Conservation (phyloP, 2,113 vertebrate genomes). For the Trematomus loennbergii region DNA sequence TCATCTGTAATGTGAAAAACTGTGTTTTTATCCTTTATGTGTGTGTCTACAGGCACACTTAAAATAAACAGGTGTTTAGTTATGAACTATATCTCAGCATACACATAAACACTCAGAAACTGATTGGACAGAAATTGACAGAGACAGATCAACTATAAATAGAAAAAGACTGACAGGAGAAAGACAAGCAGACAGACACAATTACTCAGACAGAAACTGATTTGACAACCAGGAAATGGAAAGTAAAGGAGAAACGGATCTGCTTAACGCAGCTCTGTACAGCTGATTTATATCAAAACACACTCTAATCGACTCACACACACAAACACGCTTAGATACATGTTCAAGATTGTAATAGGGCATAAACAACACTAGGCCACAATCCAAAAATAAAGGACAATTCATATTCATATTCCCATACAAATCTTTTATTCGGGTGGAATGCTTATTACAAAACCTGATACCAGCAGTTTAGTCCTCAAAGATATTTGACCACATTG, state of each 20-base stretch:
- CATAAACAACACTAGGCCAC: slow-evolving; percentile 63
- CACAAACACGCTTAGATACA: slow-evolving; percentile 13
- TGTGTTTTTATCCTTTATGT: not conserved
- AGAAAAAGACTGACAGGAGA: slow-evolving; percentile 13
- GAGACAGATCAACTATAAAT: slow-evolving; percentile 10
- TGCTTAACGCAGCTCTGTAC: not conserved
- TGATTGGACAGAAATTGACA: slow-evolving; percentile 6
- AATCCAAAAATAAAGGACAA: slow-evolving; percentile 24
- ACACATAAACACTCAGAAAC: slow-evolving; percentile 9
- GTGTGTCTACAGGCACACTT: not conserved
- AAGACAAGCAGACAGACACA: slow-evolving; percentile 12
- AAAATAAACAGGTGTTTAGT: slow-evolving; percentile 1
- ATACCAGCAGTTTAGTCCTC: slow-evolving; percentile 1
- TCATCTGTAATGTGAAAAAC: not conserved
- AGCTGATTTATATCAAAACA: slow-evolving; percentile 12
- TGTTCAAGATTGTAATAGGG: slow-evolving; percentile 59
- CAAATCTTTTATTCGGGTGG: slow-evolving; percentile 13
- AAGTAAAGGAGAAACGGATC: slow-evolving; percentile 1
- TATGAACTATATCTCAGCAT: slow-evolving; percentile 6
- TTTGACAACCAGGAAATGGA: slow-evolving; percentile 19
- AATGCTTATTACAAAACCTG: slow-evolving; percentile 24
- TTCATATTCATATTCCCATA: slow-evolving; percentile 8
- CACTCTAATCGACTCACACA: slow-evolving; percentile 1
- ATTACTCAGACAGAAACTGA: slow-evolving; percentile 34
- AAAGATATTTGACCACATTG: not conserved